A percentile compares a stretch with the other conserved stretches of the same genome.
These are phyloP conservation scores for Drosophila kanapiae DNA, from an alignment of 1,140 invertebrate species.

Conservation along the genomic window DNA sequence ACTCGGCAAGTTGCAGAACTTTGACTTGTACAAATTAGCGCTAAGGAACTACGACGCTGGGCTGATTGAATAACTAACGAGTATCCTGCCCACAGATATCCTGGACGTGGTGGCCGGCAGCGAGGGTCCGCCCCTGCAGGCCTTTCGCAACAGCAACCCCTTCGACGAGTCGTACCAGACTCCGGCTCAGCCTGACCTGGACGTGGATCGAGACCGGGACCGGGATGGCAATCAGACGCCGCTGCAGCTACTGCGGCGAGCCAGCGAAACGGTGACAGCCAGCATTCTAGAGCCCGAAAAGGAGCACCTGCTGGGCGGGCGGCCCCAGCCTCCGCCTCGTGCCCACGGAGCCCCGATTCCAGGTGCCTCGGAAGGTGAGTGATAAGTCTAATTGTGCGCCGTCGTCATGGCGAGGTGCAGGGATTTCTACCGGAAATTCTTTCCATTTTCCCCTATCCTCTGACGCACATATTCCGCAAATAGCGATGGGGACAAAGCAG, in stretches of 20 bases:
- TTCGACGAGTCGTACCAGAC: conserved; percentile 28
- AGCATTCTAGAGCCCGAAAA: conserved; percentile 65
- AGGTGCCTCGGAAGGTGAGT: conserved; percentile 30
- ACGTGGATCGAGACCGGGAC: conserved; percentile 1
- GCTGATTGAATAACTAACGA: conserved; percentile 3
- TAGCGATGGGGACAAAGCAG: not conserved
- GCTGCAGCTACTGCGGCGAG: conserved; percentile 54
- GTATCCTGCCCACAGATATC: conserved; percentile 30
- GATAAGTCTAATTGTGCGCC: conserved; percentile 14
- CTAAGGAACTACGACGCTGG: too few relatives aligned
- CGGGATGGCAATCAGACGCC: conserved; percentile 42
- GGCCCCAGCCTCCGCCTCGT: conserved; percentile 49
- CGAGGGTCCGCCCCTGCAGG: conserved; percentile 50
- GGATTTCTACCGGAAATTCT: conserved; percentile 53
- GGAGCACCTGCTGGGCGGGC: conserved; percentile 59
- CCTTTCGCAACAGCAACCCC: conserved; percentile 45
- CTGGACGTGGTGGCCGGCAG: conserved; percentile 48
- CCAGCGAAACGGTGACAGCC: conserved; percentile 61
- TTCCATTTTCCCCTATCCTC: conserved; percentile 5
- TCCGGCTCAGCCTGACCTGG: not conserved
- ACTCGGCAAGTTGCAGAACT: not conserved
- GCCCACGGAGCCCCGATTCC: conserved; percentile 1
- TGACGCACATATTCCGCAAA: not conserved
- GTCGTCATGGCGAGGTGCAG: conserved; percentile 27
- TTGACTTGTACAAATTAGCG: not conserved